Evolutionary conservation across 2,888 invertebrate species (phyloP), one percentile per base, ranked within the genome.

Genomic region (Eledona agricola): DNA sequence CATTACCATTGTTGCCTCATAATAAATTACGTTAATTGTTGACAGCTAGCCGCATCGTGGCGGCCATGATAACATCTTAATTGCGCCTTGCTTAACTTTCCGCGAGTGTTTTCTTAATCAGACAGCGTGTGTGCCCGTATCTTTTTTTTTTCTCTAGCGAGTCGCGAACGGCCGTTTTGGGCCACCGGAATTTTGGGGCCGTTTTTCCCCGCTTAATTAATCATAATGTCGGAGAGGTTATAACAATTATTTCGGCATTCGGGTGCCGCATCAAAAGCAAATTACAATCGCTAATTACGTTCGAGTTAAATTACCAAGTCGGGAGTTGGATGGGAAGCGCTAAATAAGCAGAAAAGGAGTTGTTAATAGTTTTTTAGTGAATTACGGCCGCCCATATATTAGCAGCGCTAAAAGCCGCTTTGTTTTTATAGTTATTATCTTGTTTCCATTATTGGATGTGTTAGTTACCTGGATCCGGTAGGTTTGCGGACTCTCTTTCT

Each of bases 21-120:
- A 75, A 77, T 77, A 77, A 77, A 77, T 77, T 73, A 77, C 73
- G 75, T 76, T 77, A 77, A 77, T 76, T 77, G 77, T 76, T 72
- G 76, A 76, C 76, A 74, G 76, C 69, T 72, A 66, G 71, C 73
- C 71, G 73, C 72, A 73, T 73, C 74, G 74, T 69, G 70, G 72
- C 69, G 65, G 66, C 65, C 66, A 69, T 64, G 76, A 77, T 77
- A 77, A 76, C 75, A 77, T 77, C 76, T 77, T 76, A 76, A 77
- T 77, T 77, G 75, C 73, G 67, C 61, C 69, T 68, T 66, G 71
- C 71, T 71, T 65, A 72, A 73, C 71, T 74, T 73, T 74, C 70
- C 70, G 73, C 73, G 69, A 71, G 68, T 71, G 72, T 72, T 70
- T 72, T 73, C 69, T 72, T 72, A 72, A 73, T 73, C 72, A 72